Conservation (phyloP, 2,113 vertebrate species). For the Ariopsis seemanni region DNA sequence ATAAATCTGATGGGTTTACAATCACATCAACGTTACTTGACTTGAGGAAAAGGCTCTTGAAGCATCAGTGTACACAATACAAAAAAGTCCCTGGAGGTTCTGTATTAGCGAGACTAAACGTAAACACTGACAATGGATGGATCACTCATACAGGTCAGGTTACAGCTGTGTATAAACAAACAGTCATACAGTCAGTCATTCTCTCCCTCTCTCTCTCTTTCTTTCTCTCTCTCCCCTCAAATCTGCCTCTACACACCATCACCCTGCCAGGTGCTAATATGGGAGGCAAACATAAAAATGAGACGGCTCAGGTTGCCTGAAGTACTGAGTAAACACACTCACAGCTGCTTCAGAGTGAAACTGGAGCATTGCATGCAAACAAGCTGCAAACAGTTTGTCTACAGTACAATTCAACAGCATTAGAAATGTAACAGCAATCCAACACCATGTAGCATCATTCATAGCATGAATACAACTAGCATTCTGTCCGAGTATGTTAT, state of each 20-base stretch:
- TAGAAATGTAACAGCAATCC: background rate
- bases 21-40: conserved; percentile 10
- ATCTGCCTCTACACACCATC: conserved; percentile 26
- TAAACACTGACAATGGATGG: conserved; percentile 47
- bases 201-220: conserved; percentile 6
- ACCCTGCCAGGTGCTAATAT: conserved; percentile 49
- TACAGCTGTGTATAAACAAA: too few species aligned
- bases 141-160: conserved; percentile 13
- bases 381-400: conserved; percentile 6
- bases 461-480: background rate
- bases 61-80: background rate
- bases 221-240: conserved; percentile 14
- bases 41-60: background rate
- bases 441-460: background rate
- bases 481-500: too few species aligned
- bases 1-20: background rate
- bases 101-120: conserved; percentile 33
- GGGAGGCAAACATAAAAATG: conserved; percentile 46
- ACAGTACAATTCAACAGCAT: background rate
- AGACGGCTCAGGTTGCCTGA: conserved; percentile 37
- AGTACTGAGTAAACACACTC: conserved; percentile 49
- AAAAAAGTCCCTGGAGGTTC: conserved; percentile 31
- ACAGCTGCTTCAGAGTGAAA: conserved; percentile 21
- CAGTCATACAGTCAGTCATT: too few species aligned
- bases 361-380: conserved; percentile 24